Evolutionary conservation across 2,888 invertebrate genomes (phyloP), one percentile per base, ranked within the genome.

Genomic region (Antheraea yamamai): DNA sequence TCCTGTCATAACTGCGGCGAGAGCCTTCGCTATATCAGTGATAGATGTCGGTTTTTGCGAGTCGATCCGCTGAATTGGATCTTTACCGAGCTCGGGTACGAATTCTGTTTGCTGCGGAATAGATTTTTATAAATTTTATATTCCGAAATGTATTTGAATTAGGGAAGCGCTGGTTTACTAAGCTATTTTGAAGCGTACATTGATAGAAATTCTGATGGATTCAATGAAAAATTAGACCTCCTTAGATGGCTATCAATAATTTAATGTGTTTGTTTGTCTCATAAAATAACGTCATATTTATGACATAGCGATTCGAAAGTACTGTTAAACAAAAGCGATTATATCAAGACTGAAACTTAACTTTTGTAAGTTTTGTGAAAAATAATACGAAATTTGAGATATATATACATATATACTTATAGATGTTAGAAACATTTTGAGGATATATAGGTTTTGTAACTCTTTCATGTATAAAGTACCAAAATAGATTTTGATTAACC

Each of bases 21-120:
- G 39, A 20, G 47, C 39, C 75, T 61, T 68, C 51, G 71, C 77
- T 77, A 75, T 76, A 70, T 75, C 79, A 78, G 79, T 84, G 83
- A 84, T 82, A 81, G 81, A 84, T 83, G 81, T 79, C 74, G 76
- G 78, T 82, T 82, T 82, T 82, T 81, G 79, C 74, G 79, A 77
- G 81, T 79, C 80, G 81, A 83, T 83, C 79, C 79, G 82, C 81
- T 78, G 78, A 77, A 82, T 80, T 84, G 84, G 82, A 30, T 81
- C 76, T 73, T 73, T 78, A 82, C 64, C 81, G 83, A 80, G 75
- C 76, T 20, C 71, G 58, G 61, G n/a, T 30, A 47, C 64, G 64
- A n/a, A 20, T 35, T 66, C 39, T 74, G 70, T 74, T 70, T 58
- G 30, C 35, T 20, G 35, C 23, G 71, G 71, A 61, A 74, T 83